Percentiles rank a stretch among this genome's conserved stretches.
These are phyloP conservation scores for Pachypsylla venusta DNA, from an alignment of 1,140 invertebrate genomes.

Conservation along the genomic window DNA sequence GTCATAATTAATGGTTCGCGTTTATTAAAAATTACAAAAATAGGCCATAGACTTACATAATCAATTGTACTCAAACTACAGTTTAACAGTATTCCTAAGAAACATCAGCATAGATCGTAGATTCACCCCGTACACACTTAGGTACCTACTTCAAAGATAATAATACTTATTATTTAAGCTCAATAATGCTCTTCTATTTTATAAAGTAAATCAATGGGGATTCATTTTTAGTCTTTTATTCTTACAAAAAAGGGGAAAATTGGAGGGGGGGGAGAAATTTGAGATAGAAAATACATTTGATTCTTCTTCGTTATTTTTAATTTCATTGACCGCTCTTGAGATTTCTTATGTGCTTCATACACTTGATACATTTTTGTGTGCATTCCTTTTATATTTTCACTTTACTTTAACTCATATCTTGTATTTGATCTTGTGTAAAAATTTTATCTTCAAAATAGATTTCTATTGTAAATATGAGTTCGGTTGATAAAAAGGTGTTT, in stretches of 20 bases:
- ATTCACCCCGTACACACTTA: neutral
- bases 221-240: neutral
- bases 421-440: no score
- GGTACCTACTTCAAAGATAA: slow-evolving; percentile 2
- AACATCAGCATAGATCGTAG: neutral
- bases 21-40: neutral
- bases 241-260: neutral
- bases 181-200: slow-evolving; percentile 5
- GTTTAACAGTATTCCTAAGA: neutral
- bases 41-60: neutral
- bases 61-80: neutral
- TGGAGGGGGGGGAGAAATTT: neutral
- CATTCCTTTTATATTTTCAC: no score
- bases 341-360: no score
- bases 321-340: slow-evolving; percentile 9
- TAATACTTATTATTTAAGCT: slow-evolving; percentile 6
- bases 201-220: slow-evolving; percentile 9
- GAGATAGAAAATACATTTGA: neutral
- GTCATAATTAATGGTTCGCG: no score
- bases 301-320: slow-evolving; percentile 2
- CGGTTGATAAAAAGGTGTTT: no score
- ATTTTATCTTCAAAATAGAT: no score
- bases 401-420: no score
- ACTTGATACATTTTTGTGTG: no score
- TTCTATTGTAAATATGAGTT: no score